Percentiles rank a stretch among this genome's conserved stretches.
These are phyloP conservation scores for Pachypanchax playfairii DNA, from an alignment of 2,113 vertebrate species.

Conservation along the genomic window DNA sequence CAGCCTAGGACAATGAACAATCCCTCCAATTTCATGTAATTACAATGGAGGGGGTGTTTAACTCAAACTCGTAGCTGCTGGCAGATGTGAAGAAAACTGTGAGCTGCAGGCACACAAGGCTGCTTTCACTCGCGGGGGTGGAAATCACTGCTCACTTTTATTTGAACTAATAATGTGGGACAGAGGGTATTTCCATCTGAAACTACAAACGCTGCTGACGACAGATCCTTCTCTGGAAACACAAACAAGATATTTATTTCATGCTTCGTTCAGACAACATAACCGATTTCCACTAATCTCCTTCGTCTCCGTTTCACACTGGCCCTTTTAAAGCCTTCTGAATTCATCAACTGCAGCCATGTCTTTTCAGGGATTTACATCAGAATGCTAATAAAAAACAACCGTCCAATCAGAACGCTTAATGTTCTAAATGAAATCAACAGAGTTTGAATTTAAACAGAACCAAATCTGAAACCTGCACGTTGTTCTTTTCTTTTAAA, in stretches of 20 bases:
- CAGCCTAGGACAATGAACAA: slow-evolving; percentile 70
- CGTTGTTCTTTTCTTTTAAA: too few species aligned
- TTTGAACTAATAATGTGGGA: slow-evolving; percentile 27
- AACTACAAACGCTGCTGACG: too few species aligned
- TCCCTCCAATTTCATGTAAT: slow-evolving; percentile 64
- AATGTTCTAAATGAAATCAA: slow-evolving; percentile 1
- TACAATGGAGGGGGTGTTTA: slow-evolving; percentile 52
- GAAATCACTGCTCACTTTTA: slow-evolving; percentile 23
- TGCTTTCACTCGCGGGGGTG: slow-evolving; percentile 6
- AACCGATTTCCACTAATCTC: slow-evolving; percentile 53
- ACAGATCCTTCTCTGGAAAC: slow-evolving; percentile 43
- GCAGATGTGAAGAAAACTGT: not conserved
- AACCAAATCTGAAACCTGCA: too few species aligned
- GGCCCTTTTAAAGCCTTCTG: slow-evolving; percentile 52
- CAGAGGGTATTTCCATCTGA: too few species aligned
- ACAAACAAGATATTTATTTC: slow-evolving; percentile 48
- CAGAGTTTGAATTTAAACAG: too few species aligned
- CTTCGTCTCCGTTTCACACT: slow-evolving; percentile 42
- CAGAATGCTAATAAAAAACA: not conserved
- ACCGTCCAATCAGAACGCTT: not conserved
- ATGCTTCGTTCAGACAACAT: slow-evolving; percentile 46
- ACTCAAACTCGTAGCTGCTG: slow-evolving; percentile 28
- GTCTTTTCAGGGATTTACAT: slow-evolving; percentile 38
- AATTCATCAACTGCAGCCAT: slow-evolving; percentile 61
- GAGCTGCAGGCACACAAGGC: too few species aligned